Evolutionary conservation across 2,113 vertebrate species (phyloP), one percentile per base, ranked within the genome.

Genomic region (Megalops atlanticus): DNA sequence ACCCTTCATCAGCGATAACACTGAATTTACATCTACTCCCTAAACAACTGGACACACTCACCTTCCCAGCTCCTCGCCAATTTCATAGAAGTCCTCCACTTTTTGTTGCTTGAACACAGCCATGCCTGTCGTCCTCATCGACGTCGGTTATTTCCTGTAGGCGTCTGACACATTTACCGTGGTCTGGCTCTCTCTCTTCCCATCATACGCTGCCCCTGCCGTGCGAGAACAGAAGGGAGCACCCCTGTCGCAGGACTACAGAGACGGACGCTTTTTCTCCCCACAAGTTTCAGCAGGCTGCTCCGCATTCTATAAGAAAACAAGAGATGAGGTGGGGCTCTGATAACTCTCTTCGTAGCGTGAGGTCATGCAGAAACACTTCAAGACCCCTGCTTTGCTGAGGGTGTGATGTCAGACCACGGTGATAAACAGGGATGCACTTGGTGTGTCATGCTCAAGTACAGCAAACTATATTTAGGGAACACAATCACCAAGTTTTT

Each of bases 41-140:
- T 43, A 40, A 75, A 82, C 40, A 77, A 27, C 8, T 54, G 70
- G 14, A 79, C 16, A 41, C 38, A 83, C 95, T 95, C 88, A 98
- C 98, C 96, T 99, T 84, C 98, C 98, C 24, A 99, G 94, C 58
- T 95, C 95, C 87, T 97, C 95, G 64, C 93, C 95, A 3, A 98
- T 93, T 88, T 97, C 96, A 1, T 99, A 99, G 83, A 96, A 88
- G 0, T 99, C 97, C 70, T 98, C 97, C 85, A 99, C 95, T 87
- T 94, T 96, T 90, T 98, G 95, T 85, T 98, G 96, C 84, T 98
- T 99, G 92, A 99, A 99, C 27, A 93, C 88, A 79, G 95, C 96
- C 98, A 99, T 99, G 79, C 89, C 88, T 74, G 89, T 91, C 84
- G 88, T 96, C 94, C 85, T 96, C 97, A 96, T 97, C 85, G 94